These are phyloP conservation scores for Riptortus pedestris DNA, from an alignment of 1,140 invertebrate species.

Conservation along the genomic window DNA sequence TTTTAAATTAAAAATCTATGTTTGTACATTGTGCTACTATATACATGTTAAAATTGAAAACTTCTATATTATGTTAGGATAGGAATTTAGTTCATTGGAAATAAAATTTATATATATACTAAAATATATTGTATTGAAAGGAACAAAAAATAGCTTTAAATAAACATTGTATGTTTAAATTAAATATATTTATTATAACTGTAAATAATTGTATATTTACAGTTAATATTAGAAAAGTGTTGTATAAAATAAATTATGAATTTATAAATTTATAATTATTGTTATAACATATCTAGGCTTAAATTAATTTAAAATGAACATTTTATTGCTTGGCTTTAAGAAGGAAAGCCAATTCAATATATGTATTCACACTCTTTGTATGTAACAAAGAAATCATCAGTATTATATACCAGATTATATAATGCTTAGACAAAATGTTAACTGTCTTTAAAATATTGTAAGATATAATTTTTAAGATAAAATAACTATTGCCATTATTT, in stretches of 20 bases:
- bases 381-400: not conserved
- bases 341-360: not conserved
- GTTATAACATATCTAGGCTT: too few relatives aligned
- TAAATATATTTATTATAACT: not conserved
- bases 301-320: too few relatives aligned
- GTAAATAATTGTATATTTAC: not conserved
- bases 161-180: not conserved
- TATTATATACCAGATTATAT: not conserved
- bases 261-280: not conserved
- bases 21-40: not conserved
- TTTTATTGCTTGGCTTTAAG: not conserved
- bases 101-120: not conserved
- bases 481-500: too few relatives aligned
- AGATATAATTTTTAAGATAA: too few relatives aligned
- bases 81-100: not conserved
- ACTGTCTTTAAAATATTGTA: too few relatives aligned
- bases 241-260: not conserved
- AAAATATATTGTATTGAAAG: not conserved
- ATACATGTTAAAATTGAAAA: not conserved
- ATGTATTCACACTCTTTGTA: not conserved
- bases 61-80: not conserved
- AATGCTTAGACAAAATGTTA: too few relatives aligned
- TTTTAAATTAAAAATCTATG: not conserved
- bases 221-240: not conserved
- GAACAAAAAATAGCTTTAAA: slow-evolving; percentile 13